Base-by-base conservation (phyloP, 2,797 vertebrate species). In the Rousettus madagascariensis region DNA sequence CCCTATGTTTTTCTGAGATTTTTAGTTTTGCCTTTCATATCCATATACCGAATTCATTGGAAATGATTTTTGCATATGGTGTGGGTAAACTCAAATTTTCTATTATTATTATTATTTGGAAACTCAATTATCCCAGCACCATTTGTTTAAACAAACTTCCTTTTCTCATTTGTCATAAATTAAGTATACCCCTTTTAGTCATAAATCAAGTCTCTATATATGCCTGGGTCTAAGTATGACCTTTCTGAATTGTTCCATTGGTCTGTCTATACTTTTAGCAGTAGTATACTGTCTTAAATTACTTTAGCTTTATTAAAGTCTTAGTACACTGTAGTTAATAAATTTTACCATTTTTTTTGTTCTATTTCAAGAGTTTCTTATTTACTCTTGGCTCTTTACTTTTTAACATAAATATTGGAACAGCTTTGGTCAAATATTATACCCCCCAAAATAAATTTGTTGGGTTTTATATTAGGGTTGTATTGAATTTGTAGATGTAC, bases 321-420 rank as follows among this genome's bases (percentile, higher is more conserved):
- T 68, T 53, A 61, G n/a, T 57, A 79, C 4, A 91, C 3, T 68
- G 8, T 26, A 57, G 30, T 71, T 65, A 59, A 38, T 55, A 91
- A 93, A 41, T 20, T 6, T 8, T 71, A 36, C 2, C 49, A 68
- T 36, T 71, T 33, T 69, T 53, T 79, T 26, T 53, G 6, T 41
- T 74, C 43, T 91, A 17, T 38, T 89, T 94, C 53, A 95, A 90
- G 7, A 38, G 36, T 94, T 2, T 71, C 82, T 84, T 88, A 38
- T 15, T 66, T 90, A 77, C 26, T 93, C 24, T 92, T 87, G 7
- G 36, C 7, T 13, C 24, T 61, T 75, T 88, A 30, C 28, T 88
- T 83, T 75, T 90, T n/a, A 55, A 17, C 66, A 65, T 57, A 77
- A 78, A 72, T 43, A 8, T 16, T 36, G 86, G 19, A 84, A 72